A percentile compares a stretch with the other conserved stretches of the same genome.
Evolutionary conservation across 2,113 vertebrate genomes (phyloP).

Genomic region (Seriola rivoliana): DNA sequence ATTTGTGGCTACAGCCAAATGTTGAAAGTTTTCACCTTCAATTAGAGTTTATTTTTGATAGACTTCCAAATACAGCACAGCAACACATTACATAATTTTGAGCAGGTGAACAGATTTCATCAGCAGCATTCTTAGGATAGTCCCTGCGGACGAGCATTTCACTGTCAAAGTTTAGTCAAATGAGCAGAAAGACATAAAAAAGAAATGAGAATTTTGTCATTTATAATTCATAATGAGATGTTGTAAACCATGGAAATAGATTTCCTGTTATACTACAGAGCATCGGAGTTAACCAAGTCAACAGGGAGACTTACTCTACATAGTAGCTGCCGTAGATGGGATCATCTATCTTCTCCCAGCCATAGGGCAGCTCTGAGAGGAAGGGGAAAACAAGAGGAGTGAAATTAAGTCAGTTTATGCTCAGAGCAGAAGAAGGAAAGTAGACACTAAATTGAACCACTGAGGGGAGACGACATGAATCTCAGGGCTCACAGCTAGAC

Average conservation of each 20-base stretch:
- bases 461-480: conserved; percentile 65
- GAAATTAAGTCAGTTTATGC: conserved; percentile 65
- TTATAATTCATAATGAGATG: conserved; percentile 46
- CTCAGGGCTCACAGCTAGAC: conserved; percentile 52
- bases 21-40: not conserved
- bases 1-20: too few species aligned
- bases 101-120: conserved; percentile 5
- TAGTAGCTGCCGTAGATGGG: conserved; percentile 99
- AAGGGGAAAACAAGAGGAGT: conserved; percentile 70
- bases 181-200: conserved; percentile 40
- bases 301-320: conserved; percentile 94
- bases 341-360: conserved; percentile 99
- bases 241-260: conserved; percentile 46
- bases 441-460: conserved; percentile 59
- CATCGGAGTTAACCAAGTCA: conserved; percentile 38
- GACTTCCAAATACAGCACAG: not conserved
- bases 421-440: conserved; percentile 53
- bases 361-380: conserved; percentile 97
- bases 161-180: conserved; percentile 49
- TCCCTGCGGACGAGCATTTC: conserved; percentile 9
- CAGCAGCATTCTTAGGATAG: not conserved
- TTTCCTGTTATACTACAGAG: conserved; percentile 47
- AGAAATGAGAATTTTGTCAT: conserved; percentile 37
- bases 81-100: not conserved
- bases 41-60: not conserved